These are phyloP conservation scores for Patiria pectinifera DNA, from an alignment of 53 echinoderm and acorn worm species.

Conservation along the genomic window DNA sequence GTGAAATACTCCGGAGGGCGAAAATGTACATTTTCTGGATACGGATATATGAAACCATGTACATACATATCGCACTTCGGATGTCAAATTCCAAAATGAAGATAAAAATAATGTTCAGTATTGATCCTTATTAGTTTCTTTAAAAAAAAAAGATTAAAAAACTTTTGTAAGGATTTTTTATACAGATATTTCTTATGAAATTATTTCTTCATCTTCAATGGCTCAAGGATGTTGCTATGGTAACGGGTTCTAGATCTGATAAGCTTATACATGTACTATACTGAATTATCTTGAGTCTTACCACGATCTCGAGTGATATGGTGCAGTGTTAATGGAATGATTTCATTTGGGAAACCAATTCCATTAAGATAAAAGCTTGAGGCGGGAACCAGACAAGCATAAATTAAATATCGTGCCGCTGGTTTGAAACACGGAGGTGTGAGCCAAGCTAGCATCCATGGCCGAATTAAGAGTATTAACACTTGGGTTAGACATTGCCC, in stretches of 20 bases:
- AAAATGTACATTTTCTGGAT: too few relatives aligned
- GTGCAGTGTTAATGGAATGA: constrained; percentile 9
- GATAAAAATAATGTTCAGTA: background rate
- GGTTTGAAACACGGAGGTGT: background rate
- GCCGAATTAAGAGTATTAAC: too few relatives aligned
- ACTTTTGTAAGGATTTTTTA: too few relatives aligned
- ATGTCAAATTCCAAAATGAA: background rate
- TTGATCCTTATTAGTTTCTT: background rate
- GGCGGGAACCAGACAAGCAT: background rate
- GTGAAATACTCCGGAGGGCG: too few relatives aligned
- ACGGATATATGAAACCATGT: background rate
- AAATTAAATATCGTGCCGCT: background rate
- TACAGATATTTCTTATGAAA: background rate
- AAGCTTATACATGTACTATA: background rate
- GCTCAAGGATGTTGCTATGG: background rate
- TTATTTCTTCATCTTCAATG: background rate
- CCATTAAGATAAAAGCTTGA: constrained; percentile 18
- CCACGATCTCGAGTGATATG: background rate
- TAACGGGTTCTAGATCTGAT: background rate
- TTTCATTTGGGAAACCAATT: constrained; percentile 8
- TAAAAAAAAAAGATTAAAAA: too few relatives aligned
- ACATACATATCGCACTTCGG: background rate
- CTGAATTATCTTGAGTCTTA: background rate
- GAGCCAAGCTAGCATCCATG: background rate
- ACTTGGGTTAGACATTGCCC: too few relatives aligned